Evolutionary conservation across 2,113 vertebrate species (phyloP).

Genomic region (Zosterops hypoxanthus): DNA sequence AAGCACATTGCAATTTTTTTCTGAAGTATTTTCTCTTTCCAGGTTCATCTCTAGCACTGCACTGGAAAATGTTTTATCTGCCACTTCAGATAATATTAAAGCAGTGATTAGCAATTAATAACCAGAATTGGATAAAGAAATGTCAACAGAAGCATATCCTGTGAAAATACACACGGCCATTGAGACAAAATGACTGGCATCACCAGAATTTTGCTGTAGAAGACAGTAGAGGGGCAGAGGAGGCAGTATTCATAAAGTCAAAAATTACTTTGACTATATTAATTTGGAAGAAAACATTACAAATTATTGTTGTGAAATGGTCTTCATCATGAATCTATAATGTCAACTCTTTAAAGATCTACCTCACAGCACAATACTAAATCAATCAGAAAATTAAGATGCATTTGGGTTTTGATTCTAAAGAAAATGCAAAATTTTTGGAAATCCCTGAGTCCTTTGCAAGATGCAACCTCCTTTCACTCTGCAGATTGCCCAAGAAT

Average conservation of each 20-base stretch:
- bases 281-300: neutral
- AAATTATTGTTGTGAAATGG: neutral
- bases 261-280: neutral
- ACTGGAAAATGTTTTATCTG: neutral
- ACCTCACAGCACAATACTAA: neutral
- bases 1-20: neutral
- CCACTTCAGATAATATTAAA: neutral
- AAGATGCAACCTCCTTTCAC: neutral
- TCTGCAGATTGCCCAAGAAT: neutral
- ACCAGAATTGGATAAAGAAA: neutral
- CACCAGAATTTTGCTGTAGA: neutral
- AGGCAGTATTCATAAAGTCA: neutral
- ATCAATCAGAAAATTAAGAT: neutral
- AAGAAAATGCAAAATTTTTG: neutral
- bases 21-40: neutral
- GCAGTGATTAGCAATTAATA: neutral
- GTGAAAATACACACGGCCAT: rapidly evolving
- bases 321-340: neutral
- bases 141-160: neutral
- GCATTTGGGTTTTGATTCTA: neutral
- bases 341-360: neutral
- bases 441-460: neutral
- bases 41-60: neutral
- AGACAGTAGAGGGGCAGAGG: neutral
- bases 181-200: neutral